Evolutionary conservation across 2,888 invertebrate species (phyloP), one percentile per base, ranked within the genome.

Genomic region (Latrodectus elegans): DNA sequence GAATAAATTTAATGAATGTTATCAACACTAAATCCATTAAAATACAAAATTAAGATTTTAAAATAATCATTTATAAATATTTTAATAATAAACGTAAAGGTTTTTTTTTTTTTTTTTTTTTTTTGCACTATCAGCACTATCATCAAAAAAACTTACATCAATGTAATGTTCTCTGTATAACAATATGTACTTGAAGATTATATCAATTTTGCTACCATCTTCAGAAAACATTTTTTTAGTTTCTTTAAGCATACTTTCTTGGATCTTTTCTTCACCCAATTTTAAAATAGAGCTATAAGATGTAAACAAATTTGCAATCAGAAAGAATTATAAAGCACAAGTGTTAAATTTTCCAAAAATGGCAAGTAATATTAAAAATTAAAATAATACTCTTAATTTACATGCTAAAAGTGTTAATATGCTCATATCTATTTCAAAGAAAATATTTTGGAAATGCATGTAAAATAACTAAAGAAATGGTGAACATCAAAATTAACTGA

Each of bases 91-190:
- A 38, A 38, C 4, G 6, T 38, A 4, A 38, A 38, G 38, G 4
- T 6, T 4, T 38, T 38, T 6, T 38, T 38, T 38, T 38, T n/a
- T n/a, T n/a, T n/a, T n/a, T n/a, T n/a, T n/a, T n/a, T n/a, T n/a
- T n/a, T n/a, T n/a, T n/a, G n/a, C n/a, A n/a, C n/a, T n/a, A n/a
- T n/a, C n/a, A n/a, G n/a, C 4, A 38, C 38, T 38, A 6, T 38
- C 0, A 38, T 38, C 22, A 38, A 60, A 60, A 3, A 53, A 55
- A 90, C 91, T 90, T 90, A 92, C 92, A 90, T 92, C 92, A 14
- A 92, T 90, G 81, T 91, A 91, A 88, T 92, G 92, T 70, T 92
- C 92, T 91, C 92, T 92, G 17, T 91, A 90, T 51, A 80, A 84
- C 77, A 90, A 83, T 11, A 90, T 84, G 82, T 89, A 89, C 71